Percentiles rank a stretch among this genome's conserved stretches.
Evolutionary conservation across 2,113 vertebrate species (phyloP).

Genomic region (Mola mola): DNA sequence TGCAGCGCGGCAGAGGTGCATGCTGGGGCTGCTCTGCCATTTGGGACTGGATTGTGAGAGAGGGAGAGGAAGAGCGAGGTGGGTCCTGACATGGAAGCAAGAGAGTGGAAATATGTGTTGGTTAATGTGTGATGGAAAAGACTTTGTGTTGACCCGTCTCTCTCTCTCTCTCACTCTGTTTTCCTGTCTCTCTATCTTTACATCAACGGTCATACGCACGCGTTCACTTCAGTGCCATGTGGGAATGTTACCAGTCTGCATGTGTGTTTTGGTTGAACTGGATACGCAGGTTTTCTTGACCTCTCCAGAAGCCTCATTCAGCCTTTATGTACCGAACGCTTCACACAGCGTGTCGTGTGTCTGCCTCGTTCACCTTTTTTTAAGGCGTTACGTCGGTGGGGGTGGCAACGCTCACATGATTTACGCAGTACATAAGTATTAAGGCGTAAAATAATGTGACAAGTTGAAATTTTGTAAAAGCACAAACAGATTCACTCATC

Average conservation of each 20-base stretch:
- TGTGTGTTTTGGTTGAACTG: slow-evolving; percentile 7
- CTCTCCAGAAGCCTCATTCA: no score
- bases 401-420: no score
- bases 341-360: background rate
- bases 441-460: no score
- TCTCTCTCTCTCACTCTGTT: background rate
- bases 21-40: slow-evolving; percentile 64
- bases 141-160: background rate
- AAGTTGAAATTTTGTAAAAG: no score
- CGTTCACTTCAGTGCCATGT: background rate
- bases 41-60: slow-evolving; percentile 51
- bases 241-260: slow-evolving; percentile 3
- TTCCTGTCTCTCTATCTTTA: background rate
- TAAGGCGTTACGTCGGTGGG: no score
- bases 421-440: no score
- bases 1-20: slow-evolving; percentile 61
- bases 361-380: no score
- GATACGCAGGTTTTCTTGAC: slow-evolving; percentile 34
- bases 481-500: no score
- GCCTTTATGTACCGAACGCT: background rate
- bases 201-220: background rate
- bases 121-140: slow-evolving; percentile 57
- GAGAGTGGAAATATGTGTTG: background rate
- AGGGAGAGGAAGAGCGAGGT: slow-evolving; percentile 59
- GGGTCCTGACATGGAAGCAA: slow-evolving; percentile 23